Base-by-base conservation (phyloP, 2,113 vertebrate species). In the Etheostoma cragini region DNA sequence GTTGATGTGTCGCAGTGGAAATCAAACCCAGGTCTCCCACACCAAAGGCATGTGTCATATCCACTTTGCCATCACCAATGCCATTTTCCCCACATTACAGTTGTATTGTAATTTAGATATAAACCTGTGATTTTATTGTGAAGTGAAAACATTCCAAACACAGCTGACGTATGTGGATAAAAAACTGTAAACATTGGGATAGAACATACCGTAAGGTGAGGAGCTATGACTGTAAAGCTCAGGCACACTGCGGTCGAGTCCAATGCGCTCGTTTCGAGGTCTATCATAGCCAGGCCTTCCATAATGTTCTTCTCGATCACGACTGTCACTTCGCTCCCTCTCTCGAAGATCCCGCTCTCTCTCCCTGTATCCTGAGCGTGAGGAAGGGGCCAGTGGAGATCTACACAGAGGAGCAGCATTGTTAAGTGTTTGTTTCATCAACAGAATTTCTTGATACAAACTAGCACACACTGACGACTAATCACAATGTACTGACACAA, bases 231-330 rank as follows among this genome's bases (percentile, higher is more conserved):
- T 94, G 47, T 96, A 99, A 0, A 96, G 96, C 60, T 99, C 98
- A 63, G 96, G 87, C 50, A 46, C 87, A 77, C 96, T 94, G 22
- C 98, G 93, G n/a, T 99, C 97, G 47, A 66, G 84, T 58, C 65
- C 47, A 7, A 65, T 90, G 24, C 97, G 94, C 62, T 99, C 97
- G 56, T 96, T 98, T 0, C 95, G 92, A 3, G 95, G 93, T 82
- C 98, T 95, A 46, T 99, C 97, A 71, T 96, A 98, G n/a, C 94
- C 94, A 30, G 96, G 92, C 72, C 96, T 96, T 71, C 95, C 96
- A 26, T 96, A 96, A 87, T 96, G 94, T 5, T 98, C 97, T 33
- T 99, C 98, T 80, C 87, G 78, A 57, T 96, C 95, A 5, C 93
- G 92, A 68, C 94, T 95, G 60, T 83, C 84, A 46, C 94, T 94